These are phyloP conservation scores for Temnothorax longispinosus DNA, from an alignment of 1,140 invertebrate species.

Conservation along the genomic window DNA sequence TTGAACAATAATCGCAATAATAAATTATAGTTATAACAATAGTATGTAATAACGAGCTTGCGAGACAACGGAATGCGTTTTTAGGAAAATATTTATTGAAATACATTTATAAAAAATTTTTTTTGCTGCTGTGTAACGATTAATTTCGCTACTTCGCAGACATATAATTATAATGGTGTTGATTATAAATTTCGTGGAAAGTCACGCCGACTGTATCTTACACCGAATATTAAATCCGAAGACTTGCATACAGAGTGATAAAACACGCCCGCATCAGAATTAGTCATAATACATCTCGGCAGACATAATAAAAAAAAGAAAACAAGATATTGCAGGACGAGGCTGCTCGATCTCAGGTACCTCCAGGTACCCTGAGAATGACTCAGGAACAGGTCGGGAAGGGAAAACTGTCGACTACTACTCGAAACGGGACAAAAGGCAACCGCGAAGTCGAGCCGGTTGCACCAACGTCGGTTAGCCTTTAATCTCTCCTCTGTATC, in stretches of 20 bases:
- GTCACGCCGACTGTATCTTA: not conserved
- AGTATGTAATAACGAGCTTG: not conserved
- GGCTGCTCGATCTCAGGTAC: slow-evolving; percentile 24
- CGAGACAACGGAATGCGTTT: not conserved
- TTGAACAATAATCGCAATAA: not conserved
- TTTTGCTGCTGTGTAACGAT: not conserved
- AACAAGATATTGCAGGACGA: not conserved
- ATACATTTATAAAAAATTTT: not conserved
- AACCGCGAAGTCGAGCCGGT: slow-evolving; percentile 40
- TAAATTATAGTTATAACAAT: slow-evolving; percentile 4
- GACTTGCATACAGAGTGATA: not conserved
- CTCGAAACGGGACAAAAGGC: slow-evolving; percentile 45
- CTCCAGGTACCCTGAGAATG: slow-evolving; percentile 20
- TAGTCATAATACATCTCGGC: slow-evolving; percentile 19
- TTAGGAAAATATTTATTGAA: not conserved
- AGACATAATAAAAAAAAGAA: not conserved
- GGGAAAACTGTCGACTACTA: slow-evolving; percentile 41
- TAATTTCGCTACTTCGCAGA: not conserved
- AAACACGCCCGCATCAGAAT: not conserved
- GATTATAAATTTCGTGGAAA: not conserved
- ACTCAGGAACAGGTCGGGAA: slow-evolving; percentile 43
- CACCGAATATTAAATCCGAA: not conserved
- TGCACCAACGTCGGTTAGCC: slow-evolving; percentile 36
- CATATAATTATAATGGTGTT: not conserved
- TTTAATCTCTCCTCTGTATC: slow-evolving; percentile 59